phyloP scores from a whole-genome alignment of 2,113 vertebrate species.

The Cichladusa arquata region DNA sequence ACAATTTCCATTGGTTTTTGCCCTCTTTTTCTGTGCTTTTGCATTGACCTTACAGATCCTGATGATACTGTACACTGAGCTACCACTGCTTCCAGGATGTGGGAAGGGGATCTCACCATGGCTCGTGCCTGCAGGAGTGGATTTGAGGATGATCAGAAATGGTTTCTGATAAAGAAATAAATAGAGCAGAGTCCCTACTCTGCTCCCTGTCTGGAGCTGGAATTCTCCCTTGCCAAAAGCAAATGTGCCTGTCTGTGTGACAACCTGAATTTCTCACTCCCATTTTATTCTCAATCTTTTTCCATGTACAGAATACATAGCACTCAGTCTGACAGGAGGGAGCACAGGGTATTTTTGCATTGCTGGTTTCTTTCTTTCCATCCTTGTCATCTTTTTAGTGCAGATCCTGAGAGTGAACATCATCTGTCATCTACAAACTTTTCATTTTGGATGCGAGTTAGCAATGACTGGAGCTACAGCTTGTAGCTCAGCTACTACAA shows the following conservation, averaged over 20 bases:
- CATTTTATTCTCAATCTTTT: background rate
- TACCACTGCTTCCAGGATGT: background rate
- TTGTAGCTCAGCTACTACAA: background rate
- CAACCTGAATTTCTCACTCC: background rate
- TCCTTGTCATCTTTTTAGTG: rapidly evolving
- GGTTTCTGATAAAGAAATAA: background rate
- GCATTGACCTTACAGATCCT: background rate
- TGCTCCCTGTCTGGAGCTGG: background rate
- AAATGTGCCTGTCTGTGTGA: rapidly evolving
- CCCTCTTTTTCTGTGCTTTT: background rate
- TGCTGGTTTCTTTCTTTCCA: background rate
- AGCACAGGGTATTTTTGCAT: background rate
- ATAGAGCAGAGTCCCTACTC: background rate
- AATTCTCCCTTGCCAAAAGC: background rate
- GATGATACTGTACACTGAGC: background rate
- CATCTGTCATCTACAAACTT: rapidly evolving
- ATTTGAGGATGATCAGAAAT: background rate
- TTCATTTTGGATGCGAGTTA: background rate
- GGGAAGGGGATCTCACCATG: background rate
- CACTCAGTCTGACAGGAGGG: background rate
- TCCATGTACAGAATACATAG: rapidly evolving
- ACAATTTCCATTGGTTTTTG: background rate
- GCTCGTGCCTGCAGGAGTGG: background rate
- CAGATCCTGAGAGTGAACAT: background rate
- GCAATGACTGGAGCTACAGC: background rate